Base-by-base conservation (phyloP, 2,888 invertebrate species). In the Macaria liturata region DNA sequence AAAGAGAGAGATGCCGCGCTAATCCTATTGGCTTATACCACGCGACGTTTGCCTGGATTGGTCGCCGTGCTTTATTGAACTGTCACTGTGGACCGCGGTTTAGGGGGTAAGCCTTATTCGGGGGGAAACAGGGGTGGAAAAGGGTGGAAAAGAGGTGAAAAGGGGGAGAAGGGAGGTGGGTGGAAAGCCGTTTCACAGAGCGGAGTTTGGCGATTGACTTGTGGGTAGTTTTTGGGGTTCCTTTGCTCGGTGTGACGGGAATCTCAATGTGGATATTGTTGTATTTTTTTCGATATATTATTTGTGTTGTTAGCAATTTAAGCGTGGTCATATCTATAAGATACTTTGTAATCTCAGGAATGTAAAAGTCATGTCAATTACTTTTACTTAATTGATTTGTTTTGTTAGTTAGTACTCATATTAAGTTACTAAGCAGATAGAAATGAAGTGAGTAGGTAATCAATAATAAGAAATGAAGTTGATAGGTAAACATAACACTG, bases 11-110 rank as follows among this genome's bases (percentile, higher is more conserved):
- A 59, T 42, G 73, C 75, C 85, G 78, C 86, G 91, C 86, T 91
- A 91, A 91, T 91, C 91, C 91, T 89, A 91, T 91, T 91, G 91
- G 91, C 90, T 91, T 91, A 91, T 88, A 91, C 85, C 78, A 74
- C 84, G 81, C 91, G 91, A 91, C 88, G 88, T 91, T 91, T 91
- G 91, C 90, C 83, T 77, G 82, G 89, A 91, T 91, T 91, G 91
- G 91, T 91, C 87, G 87, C 78, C 70, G 81, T 89, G 89, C 87
- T 87, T 86, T 91, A 91, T 90, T 91, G 90, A 90, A 91, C 90
- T 91, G 91, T 91, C 91, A 91, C 88, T 87, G 90, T 87, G 85
- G 86, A 86, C 84, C 82, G 87, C 81, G 86, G 88, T 88, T 88
- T 82, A 84, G 88, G 90, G 85, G 88, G 86, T 76, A 80, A 87